These are phyloP conservation scores for Cactoblastis cactorum DNA, from an alignment of 2,888 invertebrate species.

Conservation along the genomic window DNA sequence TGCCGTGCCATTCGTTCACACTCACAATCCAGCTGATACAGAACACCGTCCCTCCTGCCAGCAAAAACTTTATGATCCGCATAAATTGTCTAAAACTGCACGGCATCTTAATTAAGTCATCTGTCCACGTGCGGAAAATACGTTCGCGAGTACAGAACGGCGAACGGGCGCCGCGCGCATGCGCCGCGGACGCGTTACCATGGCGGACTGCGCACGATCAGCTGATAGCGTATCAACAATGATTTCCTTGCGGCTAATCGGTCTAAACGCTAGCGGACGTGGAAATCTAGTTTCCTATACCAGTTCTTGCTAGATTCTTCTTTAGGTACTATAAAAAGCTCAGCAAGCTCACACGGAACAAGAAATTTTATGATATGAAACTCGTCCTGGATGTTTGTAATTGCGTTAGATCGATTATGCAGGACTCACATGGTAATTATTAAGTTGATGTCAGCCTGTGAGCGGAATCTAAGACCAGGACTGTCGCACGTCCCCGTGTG, in stretches of 20 bases:
- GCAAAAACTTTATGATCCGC: constrained; percentile 56
- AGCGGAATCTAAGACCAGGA: constrained; percentile 8
- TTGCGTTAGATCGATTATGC: constrained; percentile 61
- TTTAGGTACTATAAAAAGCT: constrained; percentile 56
- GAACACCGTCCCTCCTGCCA: constrained; percentile 62
- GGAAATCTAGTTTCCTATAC: constrained; percentile 72
- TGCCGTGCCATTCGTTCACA: constrained; percentile 62
- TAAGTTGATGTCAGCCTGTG: constrained; percentile 20
- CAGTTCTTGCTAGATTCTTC: constrained; percentile 49
- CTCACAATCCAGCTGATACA: constrained; percentile 69
- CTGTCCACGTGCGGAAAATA: constrained; percentile 20
- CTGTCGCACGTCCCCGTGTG: constrained; percentile 13
- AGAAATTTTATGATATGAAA: constrained; percentile 53
- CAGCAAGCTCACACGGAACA: constrained; percentile 58
- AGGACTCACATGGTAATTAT: constrained; percentile 42
- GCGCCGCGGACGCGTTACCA: constrained; percentile 68
- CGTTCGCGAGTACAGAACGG: constrained; percentile 29
- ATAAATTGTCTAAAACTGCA: constrained; percentile 51
- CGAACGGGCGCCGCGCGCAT: constrained; percentile 54
- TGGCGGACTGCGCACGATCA: constrained; percentile 72
- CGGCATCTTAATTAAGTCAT: constrained; percentile 45
- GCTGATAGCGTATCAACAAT: constrained; percentile 77
- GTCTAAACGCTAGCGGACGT: constrained; percentile 63
- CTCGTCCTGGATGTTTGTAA: constrained; percentile 48
- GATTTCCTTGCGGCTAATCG: constrained; percentile 64